Base-by-base conservation (phyloP, 2,113 vertebrate genomes). In the Arizona elegans region DNA sequence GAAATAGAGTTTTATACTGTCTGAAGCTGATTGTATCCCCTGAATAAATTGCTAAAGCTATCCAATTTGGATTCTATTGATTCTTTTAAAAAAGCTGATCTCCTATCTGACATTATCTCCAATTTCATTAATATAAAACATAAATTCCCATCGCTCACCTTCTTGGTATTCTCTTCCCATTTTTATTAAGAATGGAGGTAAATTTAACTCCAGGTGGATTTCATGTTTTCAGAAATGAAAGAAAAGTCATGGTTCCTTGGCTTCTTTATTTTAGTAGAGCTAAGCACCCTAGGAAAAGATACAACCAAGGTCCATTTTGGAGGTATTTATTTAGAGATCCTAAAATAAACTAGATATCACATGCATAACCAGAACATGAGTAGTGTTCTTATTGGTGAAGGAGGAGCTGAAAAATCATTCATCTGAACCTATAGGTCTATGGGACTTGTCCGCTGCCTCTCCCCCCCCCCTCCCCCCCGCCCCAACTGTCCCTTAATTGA, bases 391-490 rank as follows among this genome's bases (percentile, higher is more conserved):
- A 43, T 3, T 81, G 70, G 70, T 38, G 70, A 21, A 17, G 70
- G 8, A 81, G 33, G n/a, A 81, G n/a, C n/a, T 38, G 70, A 81
- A 81, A 38, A n/a, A 38, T 81, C 6, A 43, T 43, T 21, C 75
- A 21, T 81, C 75, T 81, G 33, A 81, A 38, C 17, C 33, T 81
- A 38, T 38, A 81, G 17, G 15, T 15, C 33, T 81, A 43, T 81
- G 33, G 75, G 75, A 81, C 17, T 9, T 81, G 33, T 81, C 15
- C 70, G 38, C 7, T 81, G 70, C 7, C 7, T 33, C n/a, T 75
- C 8, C 70, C 6, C 6, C 13, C 6, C 1, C 5, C 0, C 65
- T 2, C n/a, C 8, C 70, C 6, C 6, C 13, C 6, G 0, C 5
- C 0, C 65, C 6, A 15, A 4, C 15, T 65, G 26, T 75, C 6